These are phyloP conservation scores for Phasia obesa DNA, from an alignment of 2,888 invertebrate genomes.

Conservation along the genomic window DNA sequence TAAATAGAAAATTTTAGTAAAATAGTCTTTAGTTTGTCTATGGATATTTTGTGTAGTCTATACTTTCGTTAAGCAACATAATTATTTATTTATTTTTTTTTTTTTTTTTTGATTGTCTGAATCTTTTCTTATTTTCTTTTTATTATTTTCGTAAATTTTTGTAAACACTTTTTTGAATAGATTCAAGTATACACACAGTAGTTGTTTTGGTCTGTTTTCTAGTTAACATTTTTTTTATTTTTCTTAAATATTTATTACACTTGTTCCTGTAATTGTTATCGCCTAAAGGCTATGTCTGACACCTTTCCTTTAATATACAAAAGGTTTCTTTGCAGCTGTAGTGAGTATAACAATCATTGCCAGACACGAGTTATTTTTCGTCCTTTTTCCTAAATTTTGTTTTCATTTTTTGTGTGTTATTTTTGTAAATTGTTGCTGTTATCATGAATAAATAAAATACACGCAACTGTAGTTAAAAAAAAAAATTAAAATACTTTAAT, in stretches of 20 bases:
- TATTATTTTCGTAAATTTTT: neutral
- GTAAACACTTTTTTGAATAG: neutral
- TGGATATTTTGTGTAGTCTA: too few species aligned
- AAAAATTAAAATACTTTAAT: constrained; percentile 54
- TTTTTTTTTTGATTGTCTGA: too few species aligned
- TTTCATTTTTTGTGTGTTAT: constrained; percentile 22
- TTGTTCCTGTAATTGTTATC: constrained; percentile 59
- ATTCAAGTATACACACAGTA: neutral
- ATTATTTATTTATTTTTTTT: too few species aligned
- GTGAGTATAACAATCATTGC: constrained; percentile 40
- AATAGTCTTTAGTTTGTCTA: too few species aligned
- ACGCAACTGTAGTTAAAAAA: constrained; percentile 3
- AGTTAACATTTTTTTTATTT: neutral
- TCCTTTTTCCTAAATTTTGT: constrained; percentile 8
- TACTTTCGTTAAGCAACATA: too few species aligned
- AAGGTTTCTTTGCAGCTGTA: neutral
- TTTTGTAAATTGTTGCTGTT: constrained; percentile 29
- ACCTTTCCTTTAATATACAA: constrained; percentile 44
- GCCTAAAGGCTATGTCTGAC: constrained; percentile 65
- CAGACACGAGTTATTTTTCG: constrained; percentile 53
- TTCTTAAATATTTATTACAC: constrained; percentile 29
- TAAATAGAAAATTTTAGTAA: too few species aligned
- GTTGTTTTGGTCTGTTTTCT: neutral
- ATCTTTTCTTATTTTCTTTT: too few species aligned
- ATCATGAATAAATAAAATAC: constrained; percentile 18